Evolutionary conservation across 1,140 invertebrate genomes (phyloP), one percentile per base, ranked within the genome.

Genomic region (Penaeus chinensis): DNA sequence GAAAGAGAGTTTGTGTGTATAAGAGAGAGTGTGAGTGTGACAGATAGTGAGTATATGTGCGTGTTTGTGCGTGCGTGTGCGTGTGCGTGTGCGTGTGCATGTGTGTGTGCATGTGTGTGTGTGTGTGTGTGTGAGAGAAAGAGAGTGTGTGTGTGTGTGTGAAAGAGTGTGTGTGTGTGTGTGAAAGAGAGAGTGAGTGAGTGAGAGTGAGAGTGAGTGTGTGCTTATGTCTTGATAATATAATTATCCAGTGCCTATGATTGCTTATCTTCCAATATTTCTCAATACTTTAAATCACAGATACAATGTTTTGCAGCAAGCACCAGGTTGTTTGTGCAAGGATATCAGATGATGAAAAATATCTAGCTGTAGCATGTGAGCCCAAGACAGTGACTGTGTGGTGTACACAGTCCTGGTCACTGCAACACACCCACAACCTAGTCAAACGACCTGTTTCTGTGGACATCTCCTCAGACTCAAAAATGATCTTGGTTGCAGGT

Each of bases 381-480:
- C 24, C 27, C 10, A 82, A 82, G 69, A 42, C n/a, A 8, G 81
- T 69, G 19, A 69, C 63, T 10, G 81, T 82, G 19, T 82, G 81
- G 81, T 69, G 81, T 19, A 82, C 81, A 42, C 32, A 69, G 37
- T 66, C 81, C 13, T 82, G 81, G 81, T 47, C 63, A 4, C 81
- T 69, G 16, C 63, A 62, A 18, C 54, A 22, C 24, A 69, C 63
- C 37, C 81, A 82, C 42, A 47, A 16, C 18, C 63, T 82, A n/a
- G 81, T 82, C 62, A 82, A 82, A 61, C 65, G 81, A 47, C 81
- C 81, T 20, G 60, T 82, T 32, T 32, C 81, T 16, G 69, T 82
- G 65, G 81, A 32, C 47, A 82, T 82, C 22, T 66, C 81, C 22
- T 42, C 81, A 47, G 81, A 82, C 63, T 82, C 81, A 4, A 32